Evolutionary conservation across 2,888 invertebrate genomes (phyloP).

Genomic region (Meloe dianella): DNA sequence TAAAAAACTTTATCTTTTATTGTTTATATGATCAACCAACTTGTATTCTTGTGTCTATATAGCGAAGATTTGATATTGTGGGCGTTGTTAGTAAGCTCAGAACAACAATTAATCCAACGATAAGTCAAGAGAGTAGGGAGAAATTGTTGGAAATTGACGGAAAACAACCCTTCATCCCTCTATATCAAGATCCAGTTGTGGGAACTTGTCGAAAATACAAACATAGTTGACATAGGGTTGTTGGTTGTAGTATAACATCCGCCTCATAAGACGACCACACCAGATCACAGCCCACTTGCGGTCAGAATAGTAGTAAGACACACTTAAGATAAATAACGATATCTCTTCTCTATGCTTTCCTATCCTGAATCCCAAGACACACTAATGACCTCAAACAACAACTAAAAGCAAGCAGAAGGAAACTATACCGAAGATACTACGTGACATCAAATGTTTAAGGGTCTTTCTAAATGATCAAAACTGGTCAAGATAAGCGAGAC

Average conservation of each 20-base stretch:
- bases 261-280: slow-evolving; percentile 49
- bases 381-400: slow-evolving; percentile 59
- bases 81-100: slow-evolving; percentile 2
- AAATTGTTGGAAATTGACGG: slow-evolving; percentile 50
- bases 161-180: slow-evolving; percentile 56
- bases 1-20: not conserved
- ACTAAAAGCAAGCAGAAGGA: slow-evolving; percentile 52
- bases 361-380: slow-evolving; percentile 52
- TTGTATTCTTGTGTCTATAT: too few relatives aligned
- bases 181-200: slow-evolving; percentile 54
- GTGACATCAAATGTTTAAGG: slow-evolving; percentile 24
- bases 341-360: slow-evolving; percentile 49
- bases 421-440: slow-evolving; percentile 51
- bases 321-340: slow-evolving; percentile 61
- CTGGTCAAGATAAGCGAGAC: slow-evolving; percentile 27
- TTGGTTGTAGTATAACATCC: slow-evolving; percentile 41
- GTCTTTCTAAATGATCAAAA: slow-evolving; percentile 27
- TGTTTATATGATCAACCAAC: not conserved
- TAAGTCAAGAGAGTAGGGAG: slow-evolving; percentile 46
- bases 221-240: slow-evolving; percentile 54
- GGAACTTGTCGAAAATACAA: slow-evolving; percentile 57
- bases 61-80: not conserved
- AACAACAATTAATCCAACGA: slow-evolving; percentile 37
- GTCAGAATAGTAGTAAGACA: slow-evolving; percentile 53
- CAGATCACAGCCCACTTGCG: slow-evolving; percentile 56